Percentiles rank a stretch among this genome's conserved stretches.
Evolutionary conservation across 2,797 vertebrate genomes (phyloP).

Genomic region (Garrulus glandarius): DNA sequence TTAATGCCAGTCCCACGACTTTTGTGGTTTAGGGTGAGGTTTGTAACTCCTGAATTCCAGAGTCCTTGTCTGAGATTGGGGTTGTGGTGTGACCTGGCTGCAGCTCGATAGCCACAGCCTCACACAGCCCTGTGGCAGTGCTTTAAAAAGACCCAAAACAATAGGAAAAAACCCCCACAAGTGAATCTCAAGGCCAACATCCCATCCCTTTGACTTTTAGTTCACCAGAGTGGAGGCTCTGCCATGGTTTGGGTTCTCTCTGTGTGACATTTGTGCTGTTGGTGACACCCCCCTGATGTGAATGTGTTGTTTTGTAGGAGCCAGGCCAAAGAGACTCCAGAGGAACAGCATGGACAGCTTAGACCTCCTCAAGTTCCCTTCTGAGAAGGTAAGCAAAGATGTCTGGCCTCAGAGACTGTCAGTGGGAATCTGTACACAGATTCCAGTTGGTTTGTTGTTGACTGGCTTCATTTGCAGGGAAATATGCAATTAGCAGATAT

Average conservation of each 20-base stretch:
- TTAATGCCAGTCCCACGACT: not conserved
- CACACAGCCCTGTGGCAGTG: not conserved
- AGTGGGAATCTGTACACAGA: not conserved
- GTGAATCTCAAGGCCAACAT: not conserved
- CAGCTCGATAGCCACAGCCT: not conserved
- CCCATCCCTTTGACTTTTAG: not conserved
- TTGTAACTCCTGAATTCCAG: not conserved
- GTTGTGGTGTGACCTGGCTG: fast-evolving
- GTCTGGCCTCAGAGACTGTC: not conserved
- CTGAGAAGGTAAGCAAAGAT: slow-evolving; percentile 83
- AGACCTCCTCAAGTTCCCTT: slow-evolving; percentile 86
- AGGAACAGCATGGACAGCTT: slow-evolving; percentile 89
- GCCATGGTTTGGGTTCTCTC: not conserved
- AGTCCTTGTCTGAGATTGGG: not conserved
- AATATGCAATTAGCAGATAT: slow-evolving; percentile 35
- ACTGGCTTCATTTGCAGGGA: not conserved
- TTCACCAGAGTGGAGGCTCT: too few relatives aligned
- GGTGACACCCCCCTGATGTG: not conserved
- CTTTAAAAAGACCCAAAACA: not conserved
- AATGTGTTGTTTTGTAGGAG: slow-evolving; percentile 77
- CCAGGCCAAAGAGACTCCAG: slow-evolving; percentile 89
- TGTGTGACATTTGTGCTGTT: not conserved
- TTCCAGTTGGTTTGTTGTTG: not conserved
- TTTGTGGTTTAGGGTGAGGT: not conserved
- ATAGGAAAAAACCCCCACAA: fast-evolving